Evolutionary conservation across 2,113 vertebrate species (phyloP), one percentile per base, ranked within the genome.

Genomic region (Rhinoderma darwinii): DNA sequence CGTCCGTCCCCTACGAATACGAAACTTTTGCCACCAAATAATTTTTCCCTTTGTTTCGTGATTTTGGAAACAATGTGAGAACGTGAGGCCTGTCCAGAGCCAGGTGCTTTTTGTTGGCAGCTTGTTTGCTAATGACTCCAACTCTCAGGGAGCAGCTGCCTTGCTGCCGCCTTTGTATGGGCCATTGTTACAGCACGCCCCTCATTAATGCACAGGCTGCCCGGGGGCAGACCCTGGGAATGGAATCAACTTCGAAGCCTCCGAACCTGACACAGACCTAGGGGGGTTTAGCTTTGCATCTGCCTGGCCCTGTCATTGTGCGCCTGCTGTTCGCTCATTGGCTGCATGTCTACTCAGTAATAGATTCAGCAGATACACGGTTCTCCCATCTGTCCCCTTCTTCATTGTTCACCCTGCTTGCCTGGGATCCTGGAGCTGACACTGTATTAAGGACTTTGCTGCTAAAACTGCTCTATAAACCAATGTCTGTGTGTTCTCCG

Each of bases 31-130:
- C 90, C 89, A 81, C 91, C 91, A 93, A 93, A 93, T 91, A 93
- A 94, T 94, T 94, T 88, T 82, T 91, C 89, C 92, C 92, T 95
- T 95, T 95, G 92, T 94, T 66, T 93, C 92, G 1, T 86, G 91
- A 89, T 89, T 92, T 59, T 91, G 89, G 91, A 93, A 93, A 93
- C 93, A 94, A 93, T 93, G 90, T 92, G 91, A 93, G 93, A 93
- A 94, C 94, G 94, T 95, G 92, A 94, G 95, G 93, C 89, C 93
- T 94, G 94, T 92, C 89, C 91, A 92, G 90, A 94, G 97, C 97
- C 98, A 99, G 97, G 98, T 99, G 97, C 97, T 97, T 94, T 94
- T 95, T 96, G 95, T 94, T 94, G 96, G 95, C 93, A 95, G 96
- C 92, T 93, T 94, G 95, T 93, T 95, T 91, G 93, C 95, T 95